Conservation (phyloP, 2,113 vertebrate species). For the Panurus biarmicus region DNA sequence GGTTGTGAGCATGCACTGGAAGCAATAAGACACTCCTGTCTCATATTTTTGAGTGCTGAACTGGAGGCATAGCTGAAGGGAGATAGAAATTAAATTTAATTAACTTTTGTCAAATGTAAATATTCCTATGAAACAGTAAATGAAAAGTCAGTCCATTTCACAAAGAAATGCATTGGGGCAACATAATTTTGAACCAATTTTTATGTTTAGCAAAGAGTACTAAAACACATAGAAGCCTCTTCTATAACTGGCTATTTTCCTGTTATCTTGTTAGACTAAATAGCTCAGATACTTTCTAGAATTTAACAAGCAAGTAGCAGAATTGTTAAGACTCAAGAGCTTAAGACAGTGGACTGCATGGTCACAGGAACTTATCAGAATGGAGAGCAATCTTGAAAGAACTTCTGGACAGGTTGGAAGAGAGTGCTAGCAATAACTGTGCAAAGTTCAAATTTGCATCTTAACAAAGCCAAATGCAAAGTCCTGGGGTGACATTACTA, state of each 20-base stretch:
- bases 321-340: background rate
- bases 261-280: background rate
- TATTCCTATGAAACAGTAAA: background rate
- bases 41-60: background rate
- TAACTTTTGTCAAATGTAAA: background rate
- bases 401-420: background rate
- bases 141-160: background rate
- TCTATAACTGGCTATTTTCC: background rate
- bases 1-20: background rate
- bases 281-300: background rate
- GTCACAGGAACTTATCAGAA: background rate
- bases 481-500: background rate
- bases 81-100: background rate
- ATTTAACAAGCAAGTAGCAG: background rate
- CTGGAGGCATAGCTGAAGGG: background rate
- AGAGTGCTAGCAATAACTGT: background rate
- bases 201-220: background rate
- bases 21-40: background rate
- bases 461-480: background rate
- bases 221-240: background rate
- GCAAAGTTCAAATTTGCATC: background rate
- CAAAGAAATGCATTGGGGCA: background rate
- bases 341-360: background rate
- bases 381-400: background rate
- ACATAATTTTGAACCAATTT: background rate